Evolutionary conservation across 2,888 invertebrate species (phyloP), one percentile per base, ranked within the genome.

Genomic region (Oscheius sp.): DNA sequence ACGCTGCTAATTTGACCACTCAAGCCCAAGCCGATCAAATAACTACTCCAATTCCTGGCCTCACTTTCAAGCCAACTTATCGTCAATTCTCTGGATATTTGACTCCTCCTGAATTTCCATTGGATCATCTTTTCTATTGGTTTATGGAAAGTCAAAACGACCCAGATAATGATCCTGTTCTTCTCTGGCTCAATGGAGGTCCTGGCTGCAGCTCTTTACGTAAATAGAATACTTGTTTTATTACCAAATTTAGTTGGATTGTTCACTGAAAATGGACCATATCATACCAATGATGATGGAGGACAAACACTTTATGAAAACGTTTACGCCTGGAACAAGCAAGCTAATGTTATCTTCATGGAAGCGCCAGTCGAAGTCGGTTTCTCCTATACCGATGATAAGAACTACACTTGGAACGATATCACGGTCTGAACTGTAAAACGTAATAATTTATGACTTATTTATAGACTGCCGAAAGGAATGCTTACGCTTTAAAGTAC

Each of bases 281-380:
- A 74, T 65, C 75, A 76, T 50, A 72, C 71, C 25, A 77, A 79
- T 53, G 74, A 81, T 52, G 78, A 82, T 45, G 75, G 78, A 61
- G 86, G 85, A 25, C 37, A 72, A 27, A 83, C 83, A 2, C 58
- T 86, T 0, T 81, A 77, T 63, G 79, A 82, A 45, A 85, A 86
- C 65, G 76, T 78, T 10, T 86, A 78, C 61, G 74, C 81, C 0
- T 86, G 86, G 86, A 86, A 87, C 68, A 86, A 84, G 70, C 75
- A 87, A 33, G 88, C 89, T 10, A 89, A 89, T 75, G 87, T 89
- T 70, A 68, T 89, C 61, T 89, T 88, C 77, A 72, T 89, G 69
- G 89, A 89, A 81, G 86, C 89, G 1, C 89, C 89, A 12, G 88
- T 88, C n/a, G 88, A 89, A 57, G 89, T 89, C 45, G 89, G 89